Evolutionary conservation across 2,113 vertebrate genomes (phyloP).

Genomic region (Spilogale gracilis): DNA sequence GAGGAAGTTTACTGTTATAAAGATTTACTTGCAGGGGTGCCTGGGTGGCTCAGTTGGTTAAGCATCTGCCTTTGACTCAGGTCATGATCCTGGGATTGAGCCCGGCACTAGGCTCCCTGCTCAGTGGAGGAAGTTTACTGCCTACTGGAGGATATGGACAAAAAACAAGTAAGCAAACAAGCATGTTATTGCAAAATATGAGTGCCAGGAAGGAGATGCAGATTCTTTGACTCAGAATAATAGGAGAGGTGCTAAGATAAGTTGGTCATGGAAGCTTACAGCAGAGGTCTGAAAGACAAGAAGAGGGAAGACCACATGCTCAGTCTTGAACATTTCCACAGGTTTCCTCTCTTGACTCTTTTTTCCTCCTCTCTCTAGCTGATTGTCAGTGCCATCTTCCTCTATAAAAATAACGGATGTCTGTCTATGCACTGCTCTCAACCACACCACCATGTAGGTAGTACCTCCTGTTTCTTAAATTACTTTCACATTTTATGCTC

Average conservation of each 20-base stretch:
- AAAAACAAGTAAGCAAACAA: not conserved
- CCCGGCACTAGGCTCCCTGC: too few species aligned
- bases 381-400: not conserved
- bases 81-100: not conserved
- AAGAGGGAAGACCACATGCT: not conserved
- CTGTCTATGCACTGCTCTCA: not conserved
- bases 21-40: not conserved
- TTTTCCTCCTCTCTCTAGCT: not conserved
- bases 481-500: not conserved
- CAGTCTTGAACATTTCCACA: not conserved
- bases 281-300: not conserved
- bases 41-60: not conserved
- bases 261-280: not conserved
- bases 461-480: not conserved
- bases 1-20: not conserved
- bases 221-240: not conserved
- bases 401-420: not conserved
- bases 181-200: not conserved
- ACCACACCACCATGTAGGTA: too few species aligned
- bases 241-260: not conserved
- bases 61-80: not conserved
- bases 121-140: not conserved
- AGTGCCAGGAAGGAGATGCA: not conserved
- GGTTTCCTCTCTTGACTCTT: not conserved
- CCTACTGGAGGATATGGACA: not conserved